Evolutionary conservation across 2,113 vertebrate genomes (phyloP).

Genomic region (Psettodes erumei): DNA sequence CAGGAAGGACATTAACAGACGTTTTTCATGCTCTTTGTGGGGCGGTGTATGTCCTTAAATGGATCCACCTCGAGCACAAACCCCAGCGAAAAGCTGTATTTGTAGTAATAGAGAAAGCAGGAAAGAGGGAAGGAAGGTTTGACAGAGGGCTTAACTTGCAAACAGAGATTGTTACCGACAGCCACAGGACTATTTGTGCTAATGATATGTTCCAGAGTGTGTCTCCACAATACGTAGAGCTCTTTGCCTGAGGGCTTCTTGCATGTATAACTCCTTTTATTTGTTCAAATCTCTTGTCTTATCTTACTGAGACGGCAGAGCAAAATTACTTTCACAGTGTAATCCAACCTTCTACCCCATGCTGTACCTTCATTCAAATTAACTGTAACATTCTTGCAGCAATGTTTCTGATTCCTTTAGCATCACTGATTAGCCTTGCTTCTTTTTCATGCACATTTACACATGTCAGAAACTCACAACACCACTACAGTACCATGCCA

Average conservation of each 20-base stretch:
- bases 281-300: conserved; percentile 70
- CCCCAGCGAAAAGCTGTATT: conserved; percentile 60
- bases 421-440: not conserved
- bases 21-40: conserved; percentile 55
- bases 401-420: conserved; percentile 10
- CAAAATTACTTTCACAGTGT: conserved; percentile 49
- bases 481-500: not conserved
- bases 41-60: conserved; percentile 55
- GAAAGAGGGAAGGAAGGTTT: conserved; percentile 46
- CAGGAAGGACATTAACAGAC: conserved; percentile 58
- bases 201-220: conserved; percentile 77
- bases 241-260: conserved; percentile 56
- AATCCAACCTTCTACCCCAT: conserved; percentile 21
- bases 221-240: conserved; percentile 67
- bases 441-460: not conserved
- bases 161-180: conserved; percentile 75
- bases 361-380: conserved; percentile 45
- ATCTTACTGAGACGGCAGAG: conserved; percentile 56
- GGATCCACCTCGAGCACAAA: conserved; percentile 63
- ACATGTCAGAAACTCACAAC: not conserved
- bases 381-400: conserved; percentile 29
- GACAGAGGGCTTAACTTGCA: conserved; percentile 61
- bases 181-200: conserved; percentile 78
- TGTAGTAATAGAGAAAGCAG: conserved; percentile 50
- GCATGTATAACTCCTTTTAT: conserved; percentile 70